Percentiles rank a stretch among this genome's conserved stretches.
Evolutionary conservation across 2,888 invertebrate genomes (phyloP).

Genomic region (Habroteleia sp.): DNA sequence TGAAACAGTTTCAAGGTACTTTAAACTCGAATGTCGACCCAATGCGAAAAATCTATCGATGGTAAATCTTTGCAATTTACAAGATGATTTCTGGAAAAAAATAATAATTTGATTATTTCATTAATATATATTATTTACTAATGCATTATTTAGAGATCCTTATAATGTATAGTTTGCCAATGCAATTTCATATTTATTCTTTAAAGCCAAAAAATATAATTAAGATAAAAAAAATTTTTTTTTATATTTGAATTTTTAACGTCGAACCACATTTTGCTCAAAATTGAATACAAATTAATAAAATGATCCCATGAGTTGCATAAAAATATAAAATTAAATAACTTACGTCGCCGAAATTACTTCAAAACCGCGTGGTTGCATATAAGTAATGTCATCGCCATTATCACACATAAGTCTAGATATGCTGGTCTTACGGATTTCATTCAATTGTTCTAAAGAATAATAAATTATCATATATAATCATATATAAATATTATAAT

Average conservation of each 20-base stretch:
- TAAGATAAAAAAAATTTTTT: too few species aligned
- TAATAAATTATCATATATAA: constrained; percentile 3
- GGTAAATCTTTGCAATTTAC: constrained; percentile 85
- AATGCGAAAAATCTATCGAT: constrained; percentile 84
- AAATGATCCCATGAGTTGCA: too few species aligned
- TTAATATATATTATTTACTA: too few species aligned
- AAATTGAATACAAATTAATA: too few species aligned
- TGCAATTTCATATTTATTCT: too few species aligned
- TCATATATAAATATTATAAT: too few species aligned
- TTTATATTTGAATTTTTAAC: too few species aligned
- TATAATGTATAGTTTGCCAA: too few species aligned
- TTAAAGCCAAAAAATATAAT: too few species aligned
- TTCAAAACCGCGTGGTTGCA: constrained; percentile 82
- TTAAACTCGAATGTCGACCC: constrained; percentile 81
- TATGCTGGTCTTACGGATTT: constrained; percentile 89
- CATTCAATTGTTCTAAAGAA: constrained; percentile 85
- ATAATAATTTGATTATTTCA: background rate
- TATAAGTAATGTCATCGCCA: constrained; percentile 82
- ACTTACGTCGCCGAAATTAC: constrained; percentile 84
- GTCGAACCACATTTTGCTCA: too few species aligned
- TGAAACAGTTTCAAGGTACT: background rate
- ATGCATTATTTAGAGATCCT: too few species aligned
- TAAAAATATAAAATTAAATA: too few species aligned
- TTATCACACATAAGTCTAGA: constrained; percentile 92
- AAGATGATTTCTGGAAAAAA: constrained; percentile 85